Evolutionary conservation across 2,113 vertebrate genomes (phyloP), one percentile per base, ranked within the genome.

Genomic region (Phalacrocorax aristotelis): DNA sequence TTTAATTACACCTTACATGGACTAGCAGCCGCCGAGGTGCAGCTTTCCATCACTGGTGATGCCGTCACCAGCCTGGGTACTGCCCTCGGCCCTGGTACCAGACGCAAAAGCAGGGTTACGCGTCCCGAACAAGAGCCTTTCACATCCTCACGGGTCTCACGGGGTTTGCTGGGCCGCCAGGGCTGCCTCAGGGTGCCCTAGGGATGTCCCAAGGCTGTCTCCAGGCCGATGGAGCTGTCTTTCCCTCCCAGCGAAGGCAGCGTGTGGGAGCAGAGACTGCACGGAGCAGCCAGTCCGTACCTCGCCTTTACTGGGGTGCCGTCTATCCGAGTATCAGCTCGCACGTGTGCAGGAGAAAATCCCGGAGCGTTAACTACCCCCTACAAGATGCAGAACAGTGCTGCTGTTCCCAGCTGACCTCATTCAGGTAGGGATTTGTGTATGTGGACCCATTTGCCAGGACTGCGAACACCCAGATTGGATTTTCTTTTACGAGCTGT

Each of bases 371-470:
- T 5, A 10, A 29, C 54, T 25, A 11, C 34, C 30, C 38, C 15
- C 21, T 20, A 26, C 19, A 8, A 34, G n/a, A 11, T 20, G 42
- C 14, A 3, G 5, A 20, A 12, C 22, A 5, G n/a, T 2, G 11
- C 57, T 16, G 23, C 6, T 4, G 2, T 25, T 49, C 66, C 54
- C 82, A 58, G 42, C 23, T 13, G 34, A 1, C 10, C 78, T 27
- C 38, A 2, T 21, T 27, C 15, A 7, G 34, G 38, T 3, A 3
- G 30, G 10, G 54, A 5, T 79, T 13, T 27, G 1, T 3, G 29
- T 6, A 0, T 0, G 5, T 2, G 32, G 44, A 4, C 17, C 21
- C 1, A 0, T 32, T 68, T n/a, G 61, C 62, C 3, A 2, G 7
- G 40, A 10, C 44, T 15, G 6, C 1, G 62, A 12, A 26, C 38